phyloP scores from a whole-genome alignment of 2,888 invertebrate species.

The Eristalis intricaria region DNA sequence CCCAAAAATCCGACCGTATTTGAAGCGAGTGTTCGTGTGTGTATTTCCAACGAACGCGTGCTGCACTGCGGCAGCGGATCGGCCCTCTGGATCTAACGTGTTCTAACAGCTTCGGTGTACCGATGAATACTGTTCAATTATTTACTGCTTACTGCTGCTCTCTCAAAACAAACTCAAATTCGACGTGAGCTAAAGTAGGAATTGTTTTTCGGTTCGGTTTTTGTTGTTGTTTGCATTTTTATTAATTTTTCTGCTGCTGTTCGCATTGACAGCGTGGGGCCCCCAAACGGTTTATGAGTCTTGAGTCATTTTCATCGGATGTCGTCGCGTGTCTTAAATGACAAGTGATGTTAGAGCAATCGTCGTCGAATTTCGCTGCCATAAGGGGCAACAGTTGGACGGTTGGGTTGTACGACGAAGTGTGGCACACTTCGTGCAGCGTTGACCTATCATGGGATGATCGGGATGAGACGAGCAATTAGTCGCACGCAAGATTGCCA shows the following conservation, averaged over 20 bases:
- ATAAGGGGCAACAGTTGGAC: not conserved
- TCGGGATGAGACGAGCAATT: not conserved
- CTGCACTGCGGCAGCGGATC: constrained; percentile 9
- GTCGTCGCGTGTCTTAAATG: not conserved
- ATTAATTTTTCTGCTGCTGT: not conserved
- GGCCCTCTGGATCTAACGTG: constrained; percentile 1
- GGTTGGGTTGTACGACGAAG: not conserved
- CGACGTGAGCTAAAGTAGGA: not conserved
- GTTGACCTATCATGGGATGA: not conserved
- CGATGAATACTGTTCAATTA: constrained; percentile 53
- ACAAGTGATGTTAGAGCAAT: not conserved
- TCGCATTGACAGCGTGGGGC: not conserved
- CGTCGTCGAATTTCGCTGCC: not conserved
- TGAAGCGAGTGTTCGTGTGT: not conserved
- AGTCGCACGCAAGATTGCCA: not conserved
- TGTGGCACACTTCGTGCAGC: not conserved
- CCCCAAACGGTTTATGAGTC: not conserved
- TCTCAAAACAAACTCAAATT: constrained; percentile 9
- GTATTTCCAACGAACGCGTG: not conserved
- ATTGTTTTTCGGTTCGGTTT: not conserved
- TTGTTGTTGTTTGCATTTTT: not conserved
- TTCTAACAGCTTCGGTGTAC: constrained; percentile 50
- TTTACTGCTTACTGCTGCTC: constrained; percentile 19
- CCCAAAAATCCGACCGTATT: not conserved
- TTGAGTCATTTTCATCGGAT: not conserved